These are phyloP conservation scores for Protodeltote pygarga DNA, from an alignment of 2,888 invertebrate genomes.

Conservation along the genomic window DNA sequence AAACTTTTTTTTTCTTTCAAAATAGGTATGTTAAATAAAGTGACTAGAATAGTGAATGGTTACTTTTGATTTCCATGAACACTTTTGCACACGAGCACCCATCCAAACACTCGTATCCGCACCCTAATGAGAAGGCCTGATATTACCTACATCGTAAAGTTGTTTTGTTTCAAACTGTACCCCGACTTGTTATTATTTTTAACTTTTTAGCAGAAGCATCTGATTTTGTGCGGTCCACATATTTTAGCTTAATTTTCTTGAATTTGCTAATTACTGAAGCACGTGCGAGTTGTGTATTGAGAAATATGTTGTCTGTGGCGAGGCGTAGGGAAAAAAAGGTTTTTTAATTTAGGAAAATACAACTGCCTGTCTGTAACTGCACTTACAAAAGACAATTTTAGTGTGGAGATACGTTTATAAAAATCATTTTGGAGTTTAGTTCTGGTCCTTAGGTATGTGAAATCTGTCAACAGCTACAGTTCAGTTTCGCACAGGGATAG, in stretches of 20 bases:
- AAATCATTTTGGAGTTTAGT: no score
- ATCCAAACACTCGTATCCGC: conserved; percentile 44
- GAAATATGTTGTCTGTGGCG: no score
- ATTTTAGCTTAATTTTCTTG: conserved; percentile 25
- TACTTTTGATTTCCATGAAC: conserved; percentile 3
- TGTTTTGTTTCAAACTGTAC: conserved; percentile 52
- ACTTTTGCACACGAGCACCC: conserved; percentile 26
- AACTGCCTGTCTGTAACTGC: no score
- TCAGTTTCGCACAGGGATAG: no score
- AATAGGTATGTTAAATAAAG: not conserved
- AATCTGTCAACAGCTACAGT: no score
- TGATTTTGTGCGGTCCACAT: conserved; percentile 16
- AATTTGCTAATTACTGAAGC: conserved; percentile 32
- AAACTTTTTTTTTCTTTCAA: not conserved
- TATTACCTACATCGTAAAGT: conserved; percentile 54
- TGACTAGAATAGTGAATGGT: not conserved
- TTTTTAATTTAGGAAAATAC: no score
- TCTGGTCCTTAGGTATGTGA: no score
- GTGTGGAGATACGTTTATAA: no score
- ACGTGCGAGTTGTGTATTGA: no score
- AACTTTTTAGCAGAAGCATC: conserved; percentile 49
- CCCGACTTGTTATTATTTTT: conserved; percentile 48
- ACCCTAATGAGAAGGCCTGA: conserved; percentile 57
- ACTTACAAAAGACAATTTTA: no score
- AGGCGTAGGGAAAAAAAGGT: no score